Evolutionary conservation across 2,113 vertebrate genomes (phyloP).

Genomic region (Salvelinus alpinus): DNA sequence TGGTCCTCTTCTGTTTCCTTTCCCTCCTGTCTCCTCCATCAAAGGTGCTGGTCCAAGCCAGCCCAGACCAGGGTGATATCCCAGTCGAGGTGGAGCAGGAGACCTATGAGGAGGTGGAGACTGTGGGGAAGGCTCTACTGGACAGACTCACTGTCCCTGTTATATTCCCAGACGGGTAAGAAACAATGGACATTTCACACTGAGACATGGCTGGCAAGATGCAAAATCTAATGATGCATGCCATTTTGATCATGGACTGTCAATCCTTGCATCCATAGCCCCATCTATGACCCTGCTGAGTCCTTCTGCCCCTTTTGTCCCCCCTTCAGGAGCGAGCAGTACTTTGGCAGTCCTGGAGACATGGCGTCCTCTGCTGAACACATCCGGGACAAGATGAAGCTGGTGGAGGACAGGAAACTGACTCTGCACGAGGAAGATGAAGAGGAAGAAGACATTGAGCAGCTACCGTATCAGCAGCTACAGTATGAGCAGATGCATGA

Average conservation of each 20-base stretch:
- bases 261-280: too few relatives aligned
- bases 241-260: too few relatives aligned
- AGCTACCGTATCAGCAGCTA: conserved; percentile 24
- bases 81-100: conserved; percentile 75
- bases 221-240: too few relatives aligned
- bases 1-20: too few relatives aligned
- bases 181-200: neutral
- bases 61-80: conserved; percentile 71
- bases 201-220: neutral
- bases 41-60: conserved; percentile 86
- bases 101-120: conserved; percentile 90
- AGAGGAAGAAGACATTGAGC: conserved; percentile 20
- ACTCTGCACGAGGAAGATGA: conserved; percentile 60
- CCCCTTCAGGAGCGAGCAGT: conserved; percentile 86
- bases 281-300: too few relatives aligned
- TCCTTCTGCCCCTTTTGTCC: neutral
- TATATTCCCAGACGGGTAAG: conserved; percentile 96
- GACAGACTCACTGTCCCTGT: conserved; percentile 92
- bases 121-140: conserved; percentile 88
- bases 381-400: conserved; percentile 91
- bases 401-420: conserved; percentile 88
- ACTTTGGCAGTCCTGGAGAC: conserved; percentile 91
- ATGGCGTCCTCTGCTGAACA: conserved; percentile 90
- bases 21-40: conserved; percentile 14
- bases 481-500: conserved; percentile 74